Evolutionary conservation across 2,888 invertebrate species (phyloP), one percentile per base, ranked within the genome.

Genomic region (Notodonta dromedarius): DNA sequence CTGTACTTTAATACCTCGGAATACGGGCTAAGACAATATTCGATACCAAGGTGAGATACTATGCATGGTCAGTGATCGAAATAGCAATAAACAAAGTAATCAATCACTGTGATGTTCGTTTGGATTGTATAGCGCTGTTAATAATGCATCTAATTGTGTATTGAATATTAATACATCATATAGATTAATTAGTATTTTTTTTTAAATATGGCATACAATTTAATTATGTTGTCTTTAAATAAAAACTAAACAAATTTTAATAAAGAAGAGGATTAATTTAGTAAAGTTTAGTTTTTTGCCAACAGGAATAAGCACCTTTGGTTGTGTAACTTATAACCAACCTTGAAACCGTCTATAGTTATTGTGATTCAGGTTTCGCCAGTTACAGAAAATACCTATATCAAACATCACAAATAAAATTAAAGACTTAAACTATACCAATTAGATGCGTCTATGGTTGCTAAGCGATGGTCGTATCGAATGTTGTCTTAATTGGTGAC

Each of bases 71-170:
- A 54, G 60, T 55, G 54, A 24, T 63, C 54, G 4, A 61, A 50
- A 52, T 55, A 71, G 70, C 74, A 73, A 70, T 73, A 73, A 54
- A 69, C 58, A 59, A 65, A 63, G 54, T 46, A 44, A 52, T 52
- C 13, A 16, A 32, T 52, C 32, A 35, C 52, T 13, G 13, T 32
- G 32, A 11, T 32, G 32, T 32, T 12, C n/a, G 50, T 16, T 32
- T 13, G 52, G 5, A 32, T 32, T 32, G 32, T 32, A 13, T 52
- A 52, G 13, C 16, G 51, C 48, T 48, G 3, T 42, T 24, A 35
- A 35, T 35, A 11, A 46, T 46, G n/a, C 13, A 46, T 46, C 46
- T 46, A 46, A n/a, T n/a, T 5, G n/a, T 6, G 13, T 46, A 11
- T 42, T 24, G 1, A 42, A 42, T 42, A 9, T 24, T 24, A 42